A percentile compares a stretch with the other conserved stretches of the same genome.
Evolutionary conservation across 2,113 vertebrate species (phyloP).

Genomic region (Ceratotherium simum): DNA sequence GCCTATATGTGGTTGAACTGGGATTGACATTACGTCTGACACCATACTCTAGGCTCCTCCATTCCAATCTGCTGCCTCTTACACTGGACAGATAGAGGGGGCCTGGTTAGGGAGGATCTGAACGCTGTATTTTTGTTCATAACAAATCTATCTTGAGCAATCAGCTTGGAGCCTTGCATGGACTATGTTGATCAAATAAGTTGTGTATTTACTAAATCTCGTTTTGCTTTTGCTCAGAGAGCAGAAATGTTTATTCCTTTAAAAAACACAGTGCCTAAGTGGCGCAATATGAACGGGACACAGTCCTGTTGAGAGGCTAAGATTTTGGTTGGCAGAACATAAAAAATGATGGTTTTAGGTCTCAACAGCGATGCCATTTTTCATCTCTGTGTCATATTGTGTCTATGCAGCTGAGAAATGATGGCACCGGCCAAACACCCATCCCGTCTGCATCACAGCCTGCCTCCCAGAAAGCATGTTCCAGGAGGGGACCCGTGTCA

Average conservation of each 20-base stretch:
- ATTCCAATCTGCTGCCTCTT: neutral
- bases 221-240: slow-evolving; percentile 73
- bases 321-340: slow-evolving; percentile 55
- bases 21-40: neutral
- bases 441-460: neutral
- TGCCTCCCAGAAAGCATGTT: accelerated
- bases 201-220: slow-evolving; percentile 53
- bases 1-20: neutral
- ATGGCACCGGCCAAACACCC: neutral
- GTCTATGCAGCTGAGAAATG: neutral
- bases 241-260: slow-evolving; percentile 65
- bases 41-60: neutral
- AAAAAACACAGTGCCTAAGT: slow-evolving; percentile 47
- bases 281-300: neutral
- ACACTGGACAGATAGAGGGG: neutral
- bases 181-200: slow-evolving; percentile 27
- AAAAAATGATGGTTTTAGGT: slow-evolving; percentile 29
- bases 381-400: neutral
- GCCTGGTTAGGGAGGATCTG: neutral
- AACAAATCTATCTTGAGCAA: slow-evolving; percentile 19
- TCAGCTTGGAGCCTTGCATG: neutral
- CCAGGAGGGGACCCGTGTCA: too few relatives aligned
- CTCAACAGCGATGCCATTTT: neutral
- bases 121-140: neutral
- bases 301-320: slow-evolving; percentile 53